phyloP scores from a whole-genome alignment of 1,140 invertebrate species.

The Helicorthomorpha holstii region DNA sequence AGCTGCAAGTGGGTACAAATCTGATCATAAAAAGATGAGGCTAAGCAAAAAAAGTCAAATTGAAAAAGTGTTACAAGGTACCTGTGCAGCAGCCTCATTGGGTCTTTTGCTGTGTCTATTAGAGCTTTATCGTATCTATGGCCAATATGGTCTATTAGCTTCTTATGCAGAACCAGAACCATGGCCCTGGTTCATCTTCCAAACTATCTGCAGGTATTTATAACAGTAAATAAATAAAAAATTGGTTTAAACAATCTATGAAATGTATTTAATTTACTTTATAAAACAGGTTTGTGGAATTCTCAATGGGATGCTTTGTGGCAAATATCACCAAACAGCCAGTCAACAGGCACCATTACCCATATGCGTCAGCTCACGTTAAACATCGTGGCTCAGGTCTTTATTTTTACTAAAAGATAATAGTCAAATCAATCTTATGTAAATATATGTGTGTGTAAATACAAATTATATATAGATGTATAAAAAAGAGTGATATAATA shows the following conservation, averaged over 20 bases:
- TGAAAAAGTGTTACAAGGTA: conserved; percentile 30
- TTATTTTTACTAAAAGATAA: too few relatives aligned
- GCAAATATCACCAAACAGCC: conserved; percentile 43
- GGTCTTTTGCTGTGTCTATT: conserved; percentile 33
- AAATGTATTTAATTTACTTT: too few relatives aligned
- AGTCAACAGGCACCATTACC: conserved; percentile 28
- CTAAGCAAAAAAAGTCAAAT: conserved; percentile 26
- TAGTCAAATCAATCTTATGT: too few relatives aligned
- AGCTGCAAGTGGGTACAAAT: conserved; percentile 19
- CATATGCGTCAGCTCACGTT: conserved; percentile 1
- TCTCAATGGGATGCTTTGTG: conserved; percentile 37
- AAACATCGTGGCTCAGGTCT: not conserved
- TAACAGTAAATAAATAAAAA: too few relatives aligned
- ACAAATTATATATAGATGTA: too few relatives aligned
- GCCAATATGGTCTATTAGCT: conserved; percentile 27
- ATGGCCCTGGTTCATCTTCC: conserved; percentile 37
- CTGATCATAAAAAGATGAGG: conserved; percentile 19
- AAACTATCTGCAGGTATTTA: conserved; percentile 33
- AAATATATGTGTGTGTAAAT: too few relatives aligned
- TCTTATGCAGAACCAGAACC: conserved; percentile 12
- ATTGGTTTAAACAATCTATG: too few relatives aligned
- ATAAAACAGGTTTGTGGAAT: conserved; percentile 20
- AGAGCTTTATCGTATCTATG: conserved; percentile 31
- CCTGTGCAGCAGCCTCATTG: conserved; percentile 32
- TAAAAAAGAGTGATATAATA: too few relatives aligned